phyloP scores from a whole-genome alignment of 2,888 invertebrate genomes.

The Hirtodrosophila alboralis region DNA sequence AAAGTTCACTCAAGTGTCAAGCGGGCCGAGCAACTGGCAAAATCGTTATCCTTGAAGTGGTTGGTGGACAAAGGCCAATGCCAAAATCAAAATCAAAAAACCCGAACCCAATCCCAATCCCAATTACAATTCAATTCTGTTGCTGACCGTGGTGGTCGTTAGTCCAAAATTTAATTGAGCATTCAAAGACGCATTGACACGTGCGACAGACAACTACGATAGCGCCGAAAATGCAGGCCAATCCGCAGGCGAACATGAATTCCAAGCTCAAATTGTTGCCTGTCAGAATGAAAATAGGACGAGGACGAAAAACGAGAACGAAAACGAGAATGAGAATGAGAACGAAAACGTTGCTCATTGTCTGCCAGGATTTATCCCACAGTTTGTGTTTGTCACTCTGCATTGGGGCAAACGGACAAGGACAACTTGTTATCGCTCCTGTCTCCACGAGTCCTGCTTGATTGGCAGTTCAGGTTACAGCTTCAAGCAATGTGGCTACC shows the following conservation, averaged over 20 bases:
- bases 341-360: slow-evolving; percentile 27
- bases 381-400: slow-evolving; percentile 73
- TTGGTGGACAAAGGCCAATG: slow-evolving; percentile 45
- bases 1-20: slow-evolving; percentile 36
- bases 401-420: slow-evolving; percentile 12
- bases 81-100: too few relatives aligned
- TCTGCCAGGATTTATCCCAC: slow-evolving; percentile 60
- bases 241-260: slow-evolving; percentile 41
- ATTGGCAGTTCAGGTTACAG: slow-evolving; percentile 73
- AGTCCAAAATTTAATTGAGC: slow-evolving; percentile 80
- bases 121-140: slow-evolving; percentile 79
- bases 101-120: slow-evolving; percentile 32
- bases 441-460: slow-evolving; percentile 57
- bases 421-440: slow-evolving; percentile 70
- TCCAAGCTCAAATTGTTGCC: slow-evolving; percentile 61
- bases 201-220: slow-evolving; percentile 45
- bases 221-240: slow-evolving; percentile 38
- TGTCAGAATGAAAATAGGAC: slow-evolving; percentile 52
- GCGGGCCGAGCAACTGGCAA: slow-evolving; percentile 1
- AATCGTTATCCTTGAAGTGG: slow-evolving; percentile 20
- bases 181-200: slow-evolving; percentile 76
- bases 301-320: slow-evolving; percentile 31
- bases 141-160: slow-evolving; percentile 16
- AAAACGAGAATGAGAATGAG: slow-evolving; percentile 23
- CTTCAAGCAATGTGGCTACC: slow-evolving; percentile 28